A percentile compares a stretch with the other conserved stretches of the same genome.
These are phyloP conservation scores for Sarcophaga rosellei DNA, from an alignment of 2,888 invertebrate species.

Conservation along the genomic window DNA sequence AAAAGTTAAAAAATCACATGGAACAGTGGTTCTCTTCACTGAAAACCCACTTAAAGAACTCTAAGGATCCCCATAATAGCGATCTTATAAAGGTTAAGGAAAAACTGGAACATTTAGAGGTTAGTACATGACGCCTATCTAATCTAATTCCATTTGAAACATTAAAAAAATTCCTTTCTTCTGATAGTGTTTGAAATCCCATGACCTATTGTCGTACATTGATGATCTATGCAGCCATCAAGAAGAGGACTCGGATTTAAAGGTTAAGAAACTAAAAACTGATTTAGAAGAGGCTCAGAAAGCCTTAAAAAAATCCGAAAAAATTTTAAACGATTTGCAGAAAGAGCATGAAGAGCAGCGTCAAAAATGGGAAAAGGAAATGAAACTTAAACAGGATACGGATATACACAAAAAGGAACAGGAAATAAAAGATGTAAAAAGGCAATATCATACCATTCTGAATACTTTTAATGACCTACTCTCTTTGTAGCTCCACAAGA, in stretches of 20 bases:
- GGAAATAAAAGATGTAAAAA: conserved; percentile 63
- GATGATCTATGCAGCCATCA: conserved; percentile 57
- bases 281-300: conserved; percentile 63
- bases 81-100: conserved; percentile 43
- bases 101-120: conserved; percentile 65
- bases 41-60: conserved; percentile 50
- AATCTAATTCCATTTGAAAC: too few relatives aligned
- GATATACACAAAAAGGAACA: conserved; percentile 57
- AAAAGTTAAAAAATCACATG: conserved; percentile 60
- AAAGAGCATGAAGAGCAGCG: conserved; percentile 53
- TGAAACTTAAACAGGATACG: conserved; percentile 26
- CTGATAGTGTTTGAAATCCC: conserved; percentile 30
- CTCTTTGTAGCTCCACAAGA: conserved; percentile 56
- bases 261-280: conserved; percentile 59
- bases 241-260: conserved; percentile 24
- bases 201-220: conserved; percentile 48
- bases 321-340: conserved; percentile 56
- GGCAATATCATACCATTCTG: too few relatives aligned
- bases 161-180: too few relatives aligned
- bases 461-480: neutral
- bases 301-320: conserved; percentile 51
- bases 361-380: conserved; percentile 36
- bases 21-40: conserved; percentile 58
- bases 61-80: conserved; percentile 18
- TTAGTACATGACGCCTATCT: conserved; percentile 6